Percentiles rank a stretch among this genome's conserved stretches.
phyloP scores from a whole-genome alignment of 2,113 vertebrate genomes.

The Trogon melanurus region DNA sequence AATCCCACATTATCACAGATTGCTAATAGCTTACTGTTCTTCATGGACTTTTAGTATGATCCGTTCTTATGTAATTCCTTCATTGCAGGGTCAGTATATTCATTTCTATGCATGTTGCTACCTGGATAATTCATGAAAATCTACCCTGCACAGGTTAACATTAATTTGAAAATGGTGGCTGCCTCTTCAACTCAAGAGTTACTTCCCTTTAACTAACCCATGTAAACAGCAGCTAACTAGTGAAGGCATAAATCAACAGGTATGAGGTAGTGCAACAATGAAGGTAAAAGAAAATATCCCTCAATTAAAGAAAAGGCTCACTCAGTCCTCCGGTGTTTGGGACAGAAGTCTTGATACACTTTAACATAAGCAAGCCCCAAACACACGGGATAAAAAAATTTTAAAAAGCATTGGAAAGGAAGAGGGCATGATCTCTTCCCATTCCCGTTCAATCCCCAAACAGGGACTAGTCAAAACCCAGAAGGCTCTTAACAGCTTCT shows the following conservation, averaged over 20 bases:
- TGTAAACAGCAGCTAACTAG: neutral
- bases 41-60: neutral
- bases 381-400: neutral
- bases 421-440: neutral
- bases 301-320: neutral
- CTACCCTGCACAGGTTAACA: neutral
- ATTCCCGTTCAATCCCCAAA: neutral
- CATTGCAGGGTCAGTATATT: neutral
- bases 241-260: neutral
- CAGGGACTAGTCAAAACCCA: neutral
- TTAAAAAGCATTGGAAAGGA: neutral
- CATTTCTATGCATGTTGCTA: neutral
- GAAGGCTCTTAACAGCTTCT: neutral
- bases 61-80: neutral
- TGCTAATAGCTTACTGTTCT: neutral
- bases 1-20: neutral
- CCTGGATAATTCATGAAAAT: neutral
- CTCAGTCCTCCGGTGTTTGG: neutral
- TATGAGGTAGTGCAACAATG: neutral
- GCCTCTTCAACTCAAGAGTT: neutral
- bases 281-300: neutral
- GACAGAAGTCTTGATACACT: neutral
- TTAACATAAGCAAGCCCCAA: neutral
- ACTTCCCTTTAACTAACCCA: neutral
- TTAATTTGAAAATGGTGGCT: neutral